A percentile compares a stretch with the other conserved stretches of the same genome.
phyloP scores from a whole-genome alignment of 2,888 invertebrate genomes.

The Latrodectus elegans region DNA sequence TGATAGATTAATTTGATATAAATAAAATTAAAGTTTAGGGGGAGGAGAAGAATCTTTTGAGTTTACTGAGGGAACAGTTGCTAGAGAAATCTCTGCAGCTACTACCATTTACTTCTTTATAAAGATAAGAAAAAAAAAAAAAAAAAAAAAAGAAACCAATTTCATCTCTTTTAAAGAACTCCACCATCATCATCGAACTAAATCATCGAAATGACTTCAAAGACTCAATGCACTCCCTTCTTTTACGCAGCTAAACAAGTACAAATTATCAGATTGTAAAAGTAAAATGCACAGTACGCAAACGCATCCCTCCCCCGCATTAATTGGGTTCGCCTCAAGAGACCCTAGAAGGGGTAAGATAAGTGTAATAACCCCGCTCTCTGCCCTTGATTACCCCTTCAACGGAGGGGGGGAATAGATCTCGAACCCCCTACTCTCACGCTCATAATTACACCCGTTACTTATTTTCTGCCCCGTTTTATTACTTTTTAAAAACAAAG shows the following conservation, averaged over 20 bases:
- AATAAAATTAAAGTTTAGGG: no score
- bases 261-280: background rate
- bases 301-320: background rate
- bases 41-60: no score
- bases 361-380: slow-evolving; percentile 55
- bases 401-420: background rate
- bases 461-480: slow-evolving; percentile 21
- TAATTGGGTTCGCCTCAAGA: slow-evolving; percentile 17
- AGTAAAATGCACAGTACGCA: background rate
- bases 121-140: no score
- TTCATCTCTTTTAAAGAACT: no score
- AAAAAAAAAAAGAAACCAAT: no score
- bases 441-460: slow-evolving; percentile 36
- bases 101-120: no score
- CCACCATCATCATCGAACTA: no score
- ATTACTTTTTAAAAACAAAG: slow-evolving; percentile 14
- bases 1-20: no score
- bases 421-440: background rate
- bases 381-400: slow-evolving; percentile 48
- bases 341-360: slow-evolving; percentile 16
- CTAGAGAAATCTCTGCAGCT: no score
- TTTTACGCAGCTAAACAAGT: background rate
- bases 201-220: no score
- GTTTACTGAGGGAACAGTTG: no score
- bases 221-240: no score